phyloP scores from a whole-genome alignment of 2,113 vertebrate genomes.

The Psettodes erumei region DNA sequence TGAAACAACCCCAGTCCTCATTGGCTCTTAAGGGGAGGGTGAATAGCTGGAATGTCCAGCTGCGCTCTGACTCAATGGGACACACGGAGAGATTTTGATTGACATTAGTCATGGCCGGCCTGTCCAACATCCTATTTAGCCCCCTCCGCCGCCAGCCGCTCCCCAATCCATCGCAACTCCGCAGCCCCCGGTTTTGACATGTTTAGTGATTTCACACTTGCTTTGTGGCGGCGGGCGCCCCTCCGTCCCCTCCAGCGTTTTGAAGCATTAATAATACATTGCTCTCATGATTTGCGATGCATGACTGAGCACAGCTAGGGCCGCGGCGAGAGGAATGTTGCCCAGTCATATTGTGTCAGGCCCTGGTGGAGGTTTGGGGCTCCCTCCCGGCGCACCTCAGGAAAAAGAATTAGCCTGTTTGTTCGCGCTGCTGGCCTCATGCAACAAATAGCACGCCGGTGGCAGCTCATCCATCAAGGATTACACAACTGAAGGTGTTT shows the following conservation, averaged over 20 bases:
- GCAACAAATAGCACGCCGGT: background rate
- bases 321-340: slow-evolving; percentile 81
- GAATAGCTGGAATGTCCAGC: slow-evolving; percentile 63
- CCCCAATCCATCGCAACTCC: slow-evolving; percentile 53
- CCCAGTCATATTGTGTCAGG: slow-evolving; percentile 69
- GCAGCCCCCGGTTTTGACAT: slow-evolving; percentile 64
- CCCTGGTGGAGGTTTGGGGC: slow-evolving; percentile 33
- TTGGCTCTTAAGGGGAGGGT: slow-evolving; percentile 38
- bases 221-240: slow-evolving; percentile 57
- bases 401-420: background rate
- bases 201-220: slow-evolving; percentile 76
- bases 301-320: slow-evolving; percentile 80
- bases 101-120: slow-evolving; percentile 58
- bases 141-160: slow-evolving; percentile 32
- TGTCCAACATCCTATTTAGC: slow-evolving; percentile 47
- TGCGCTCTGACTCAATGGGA: slow-evolving; percentile 46
- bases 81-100: slow-evolving; percentile 55
- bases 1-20: slow-evolving; percentile 17
- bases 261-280: slow-evolving; percentile 79
- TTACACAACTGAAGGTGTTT: too few species aligned
- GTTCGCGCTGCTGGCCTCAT: background rate
- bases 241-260: slow-evolving; percentile 58
- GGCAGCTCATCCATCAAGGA: too few species aligned
- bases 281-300: slow-evolving; percentile 78
- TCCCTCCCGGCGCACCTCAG: background rate